phyloP scores from a whole-genome alignment of 2,113 vertebrate genomes.

The Jacana jacana region DNA sequence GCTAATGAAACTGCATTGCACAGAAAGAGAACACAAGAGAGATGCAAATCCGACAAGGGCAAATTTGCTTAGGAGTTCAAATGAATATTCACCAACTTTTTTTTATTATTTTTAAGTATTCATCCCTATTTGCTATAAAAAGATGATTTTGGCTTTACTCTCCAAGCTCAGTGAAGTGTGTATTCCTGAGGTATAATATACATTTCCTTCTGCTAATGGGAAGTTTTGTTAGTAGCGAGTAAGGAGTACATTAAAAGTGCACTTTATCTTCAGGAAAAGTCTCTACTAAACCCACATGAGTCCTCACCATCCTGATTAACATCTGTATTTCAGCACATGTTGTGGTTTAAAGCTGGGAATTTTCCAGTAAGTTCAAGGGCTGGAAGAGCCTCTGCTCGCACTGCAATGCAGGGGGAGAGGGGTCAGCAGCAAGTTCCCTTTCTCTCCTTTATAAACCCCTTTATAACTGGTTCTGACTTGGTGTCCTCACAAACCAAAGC shows the following conservation, averaged over 20 bases:
- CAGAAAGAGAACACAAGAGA: conserved; percentile 22
- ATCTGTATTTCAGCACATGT: neutral
- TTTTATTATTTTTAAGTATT: conserved; percentile 38
- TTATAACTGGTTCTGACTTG: neutral
- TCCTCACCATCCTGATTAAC: neutral
- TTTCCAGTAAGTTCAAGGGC: neutral
- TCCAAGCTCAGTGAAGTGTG: neutral
- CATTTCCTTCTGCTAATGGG: neutral
- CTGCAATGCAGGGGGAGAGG: neutral
- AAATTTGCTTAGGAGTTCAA: conserved; percentile 51
- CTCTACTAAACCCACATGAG: neutral
- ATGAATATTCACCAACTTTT: conserved; percentile 56
- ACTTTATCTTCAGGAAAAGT: neutral
- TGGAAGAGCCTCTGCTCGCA: neutral
- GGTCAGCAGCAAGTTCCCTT: neutral
- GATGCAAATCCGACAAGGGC: conserved; percentile 56
- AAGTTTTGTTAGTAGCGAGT: neutral
- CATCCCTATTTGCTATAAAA: neutral
- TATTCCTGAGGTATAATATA: neutral
- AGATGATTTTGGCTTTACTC: conserved; percentile 20
- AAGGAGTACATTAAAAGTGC: neutral
- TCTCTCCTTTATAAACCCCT: neutral
- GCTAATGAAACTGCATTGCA: conserved; percentile 54
- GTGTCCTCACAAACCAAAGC: neutral
- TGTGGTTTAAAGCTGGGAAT: neutral